Evolutionary conservation across 2,797 vertebrate genomes (phyloP).

Genomic region (Myoxocephalus aenaeus): DNA sequence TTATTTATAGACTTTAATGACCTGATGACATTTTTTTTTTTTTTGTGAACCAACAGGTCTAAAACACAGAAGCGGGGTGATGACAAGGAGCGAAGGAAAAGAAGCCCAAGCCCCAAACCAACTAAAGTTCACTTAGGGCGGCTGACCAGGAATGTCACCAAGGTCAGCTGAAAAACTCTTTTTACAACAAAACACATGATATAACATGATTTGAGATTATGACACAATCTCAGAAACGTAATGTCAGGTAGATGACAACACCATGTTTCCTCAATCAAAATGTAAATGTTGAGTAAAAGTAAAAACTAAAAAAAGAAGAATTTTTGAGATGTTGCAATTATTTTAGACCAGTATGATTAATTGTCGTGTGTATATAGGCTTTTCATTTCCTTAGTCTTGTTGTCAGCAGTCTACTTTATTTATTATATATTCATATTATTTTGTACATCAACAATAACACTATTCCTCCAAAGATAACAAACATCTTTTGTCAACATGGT

Average conservation of each 20-base stretch:
- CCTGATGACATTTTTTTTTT: neutral
- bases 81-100: conserved; percentile 93
- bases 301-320: neutral
- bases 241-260: neutral
- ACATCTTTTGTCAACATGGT: neutral
- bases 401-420: neutral
- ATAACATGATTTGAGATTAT: neutral
- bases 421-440: neutral
- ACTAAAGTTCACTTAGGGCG: conserved; percentile 96
- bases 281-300: neutral
- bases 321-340: no score
- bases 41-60: conserved; percentile 79
- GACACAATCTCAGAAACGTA: neutral
- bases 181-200: neutral
- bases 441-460: neutral
- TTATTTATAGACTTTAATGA: neutral
- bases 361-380: neutral
- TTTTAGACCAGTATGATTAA: neutral
- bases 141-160: conserved; percentile 96
- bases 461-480: neutral
- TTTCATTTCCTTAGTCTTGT: neutral
- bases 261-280: no score
- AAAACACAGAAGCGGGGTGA: conserved; percentile 95
- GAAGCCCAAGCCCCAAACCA: conserved; percentile 94
- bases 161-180: conserved; percentile 81